Evolutionary conservation across 2,888 invertebrate genomes (phyloP).

Genomic region (Lithophane socia): DNA sequence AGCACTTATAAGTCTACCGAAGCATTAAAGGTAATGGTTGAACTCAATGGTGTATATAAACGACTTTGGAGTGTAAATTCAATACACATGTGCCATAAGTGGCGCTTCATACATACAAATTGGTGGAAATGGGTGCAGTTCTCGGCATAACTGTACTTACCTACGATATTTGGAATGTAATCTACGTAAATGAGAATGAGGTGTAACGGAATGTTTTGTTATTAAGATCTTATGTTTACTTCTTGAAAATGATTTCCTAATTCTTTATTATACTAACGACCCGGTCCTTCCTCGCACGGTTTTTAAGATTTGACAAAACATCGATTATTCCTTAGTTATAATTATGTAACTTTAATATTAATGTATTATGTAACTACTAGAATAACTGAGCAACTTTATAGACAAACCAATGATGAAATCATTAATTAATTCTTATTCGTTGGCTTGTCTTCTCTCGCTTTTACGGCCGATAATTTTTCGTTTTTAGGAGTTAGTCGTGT

Average conservation of each 20-base stretch:
- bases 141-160: slow-evolving; percentile 21
- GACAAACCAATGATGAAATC: too few relatives aligned
- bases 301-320: too few relatives aligned
- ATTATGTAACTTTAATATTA: too few relatives aligned
- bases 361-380: not conserved
- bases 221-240: slow-evolving; percentile 1
- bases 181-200: not conserved
- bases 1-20: not conserved
- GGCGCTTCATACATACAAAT: slow-evolving; percentile 59
- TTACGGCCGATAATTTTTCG: too few relatives aligned
- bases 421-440: too few relatives aligned
- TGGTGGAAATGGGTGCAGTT: slow-evolving; percentile 37
- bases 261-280: too few relatives aligned
- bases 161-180: not conserved
- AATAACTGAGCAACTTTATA: too few relatives aligned
- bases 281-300: too few relatives aligned
- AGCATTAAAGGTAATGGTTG: slow-evolving; percentile 44
- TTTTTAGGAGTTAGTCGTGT: too few relatives aligned
- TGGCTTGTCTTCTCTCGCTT: too few relatives aligned
- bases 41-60: slow-evolving; percentile 46
- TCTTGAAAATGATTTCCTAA: not conserved
- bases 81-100: slow-evolving; percentile 56
- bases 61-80: slow-evolving; percentile 45
- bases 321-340: too few relatives aligned
- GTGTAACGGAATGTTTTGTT: not conserved